phyloP scores from a whole-genome alignment of 2,888 invertebrate genomes.

The Megamerina dolium region DNA sequence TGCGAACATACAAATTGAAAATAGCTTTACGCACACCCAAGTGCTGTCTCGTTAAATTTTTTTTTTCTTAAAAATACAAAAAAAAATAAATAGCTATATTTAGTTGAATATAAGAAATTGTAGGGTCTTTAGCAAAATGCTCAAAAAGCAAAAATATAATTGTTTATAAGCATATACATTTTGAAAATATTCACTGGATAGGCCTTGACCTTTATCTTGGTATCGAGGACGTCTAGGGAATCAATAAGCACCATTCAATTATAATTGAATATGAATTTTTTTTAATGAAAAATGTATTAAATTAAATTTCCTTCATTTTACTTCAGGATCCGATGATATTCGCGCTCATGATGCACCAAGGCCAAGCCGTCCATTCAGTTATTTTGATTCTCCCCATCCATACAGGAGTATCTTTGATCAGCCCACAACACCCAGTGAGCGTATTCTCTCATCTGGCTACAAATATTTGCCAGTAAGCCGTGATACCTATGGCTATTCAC shows the following conservation, averaged over 20 bases:
- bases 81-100: too few relatives aligned
- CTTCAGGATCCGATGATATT: conserved; percentile 83
- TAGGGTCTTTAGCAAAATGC: too few relatives aligned
- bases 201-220: too few relatives aligned
- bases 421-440: conserved; percentile 71
- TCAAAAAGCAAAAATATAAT: too few relatives aligned
- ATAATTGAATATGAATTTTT: neutral
- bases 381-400: conserved; percentile 67
- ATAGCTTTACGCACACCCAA: too few relatives aligned
- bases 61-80: too few relatives aligned
- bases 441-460: conserved; percentile 83
- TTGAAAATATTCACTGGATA: too few relatives aligned
- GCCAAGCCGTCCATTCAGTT: conserved; percentile 62
- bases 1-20: too few relatives aligned
- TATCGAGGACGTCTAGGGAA: too few relatives aligned
- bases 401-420: conserved; percentile 87
- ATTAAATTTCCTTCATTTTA: neutral
- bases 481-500: conserved; percentile 84
- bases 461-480: conserved; percentile 86
- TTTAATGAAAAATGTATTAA: neutral
- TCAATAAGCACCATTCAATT: neutral
- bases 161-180: too few relatives aligned
- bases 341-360: conserved; percentile 79
- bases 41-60: too few relatives aligned
- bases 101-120: too few relatives aligned